Evolutionary conservation across 2,888 invertebrate genomes (phyloP).

Genomic region (Acleris laterana): DNA sequence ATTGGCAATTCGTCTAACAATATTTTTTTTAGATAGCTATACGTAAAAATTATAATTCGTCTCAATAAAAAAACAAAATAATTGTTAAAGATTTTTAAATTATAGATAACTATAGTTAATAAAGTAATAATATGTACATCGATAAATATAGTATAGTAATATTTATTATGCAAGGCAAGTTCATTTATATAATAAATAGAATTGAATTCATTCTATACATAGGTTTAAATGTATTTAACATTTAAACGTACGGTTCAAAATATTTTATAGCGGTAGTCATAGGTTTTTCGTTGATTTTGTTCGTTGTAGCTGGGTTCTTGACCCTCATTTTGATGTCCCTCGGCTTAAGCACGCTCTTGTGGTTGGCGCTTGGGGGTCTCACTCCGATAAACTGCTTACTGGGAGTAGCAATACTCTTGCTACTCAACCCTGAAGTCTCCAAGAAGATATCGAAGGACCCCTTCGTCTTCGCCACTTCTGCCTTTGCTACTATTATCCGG

Average conservation of each 20-base stretch:
- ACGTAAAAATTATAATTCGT: too few species aligned
- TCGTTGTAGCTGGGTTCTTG: constrained; percentile 86
- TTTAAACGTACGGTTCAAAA: constrained; percentile 81
- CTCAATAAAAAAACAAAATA: constrained; percentile 68
- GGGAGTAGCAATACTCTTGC: constrained; percentile 89
- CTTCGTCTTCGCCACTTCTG: constrained; percentile 68
- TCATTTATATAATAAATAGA: constrained; percentile 79
- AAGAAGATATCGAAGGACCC: constrained; percentile 89
- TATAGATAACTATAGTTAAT: constrained; percentile 31
- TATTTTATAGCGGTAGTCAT: constrained; percentile 84
- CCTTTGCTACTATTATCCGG: constrained; percentile 65
- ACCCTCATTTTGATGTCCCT: constrained; percentile 91
- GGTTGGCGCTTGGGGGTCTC: constrained; percentile 88
- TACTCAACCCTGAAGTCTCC: constrained; percentile 91
- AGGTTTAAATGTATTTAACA: too few species aligned
- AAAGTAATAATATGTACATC: constrained; percentile 36
- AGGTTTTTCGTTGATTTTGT: constrained; percentile 82
- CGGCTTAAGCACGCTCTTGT: constrained; percentile 90
- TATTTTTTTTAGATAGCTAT: too few species aligned
- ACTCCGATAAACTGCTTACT: constrained; percentile 66
- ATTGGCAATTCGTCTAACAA: too few species aligned
- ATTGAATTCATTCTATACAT: constrained; percentile 64
- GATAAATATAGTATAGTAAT: constrained; percentile 55
- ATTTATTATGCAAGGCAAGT: constrained; percentile 83
- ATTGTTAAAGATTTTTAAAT: constrained; percentile 65